phyloP scores from a whole-genome alignment of 2,113 vertebrate species.

The Hoplias malabaricus region DNA sequence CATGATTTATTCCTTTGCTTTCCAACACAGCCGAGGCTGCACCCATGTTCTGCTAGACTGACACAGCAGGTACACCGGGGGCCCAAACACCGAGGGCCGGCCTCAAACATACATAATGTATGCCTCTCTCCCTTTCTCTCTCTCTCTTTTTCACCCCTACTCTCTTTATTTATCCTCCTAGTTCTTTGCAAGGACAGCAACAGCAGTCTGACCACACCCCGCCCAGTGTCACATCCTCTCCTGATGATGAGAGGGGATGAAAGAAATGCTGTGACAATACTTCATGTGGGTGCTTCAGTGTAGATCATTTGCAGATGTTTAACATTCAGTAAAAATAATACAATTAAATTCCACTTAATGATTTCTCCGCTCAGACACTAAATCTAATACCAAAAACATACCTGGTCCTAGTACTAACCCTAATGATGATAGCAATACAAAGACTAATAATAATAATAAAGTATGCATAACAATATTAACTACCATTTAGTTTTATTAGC shows the following conservation, averaged over 20 bases:
- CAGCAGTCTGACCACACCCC: slow-evolving; percentile 31
- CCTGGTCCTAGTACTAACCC: too few relatives aligned
- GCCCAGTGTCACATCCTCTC: slow-evolving; percentile 14
- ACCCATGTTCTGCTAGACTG: slow-evolving; percentile 79
- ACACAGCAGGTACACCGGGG: slow-evolving; percentile 80
- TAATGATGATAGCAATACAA: too few relatives aligned
- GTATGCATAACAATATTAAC: too few relatives aligned
- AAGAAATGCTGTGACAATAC: neutral
- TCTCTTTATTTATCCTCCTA: slow-evolving; percentile 53
- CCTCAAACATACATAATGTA: slow-evolving; percentile 74
- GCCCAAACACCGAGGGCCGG: slow-evolving; percentile 69
- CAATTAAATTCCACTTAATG: too few relatives aligned
- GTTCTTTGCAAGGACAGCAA: slow-evolving; percentile 34
- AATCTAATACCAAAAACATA: too few relatives aligned
- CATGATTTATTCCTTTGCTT: slow-evolving; percentile 96
- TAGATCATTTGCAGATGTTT: too few relatives aligned
- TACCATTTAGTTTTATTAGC: too few relatives aligned
- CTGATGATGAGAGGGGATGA: neutral
- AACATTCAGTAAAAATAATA: too few relatives aligned
- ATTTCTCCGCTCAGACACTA: too few relatives aligned
- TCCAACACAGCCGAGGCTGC: slow-evolving; percentile 76
- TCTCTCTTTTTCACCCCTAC: slow-evolving; percentile 23
- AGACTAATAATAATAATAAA: too few relatives aligned
- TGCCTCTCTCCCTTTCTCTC: slow-evolving; percentile 45
- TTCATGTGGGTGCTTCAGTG: too few relatives aligned